Evolutionary conservation across 2,888 invertebrate genomes (phyloP), one percentile per base, ranked within the genome.

Genomic region (Thecocarcelia acutangulata): DNA sequence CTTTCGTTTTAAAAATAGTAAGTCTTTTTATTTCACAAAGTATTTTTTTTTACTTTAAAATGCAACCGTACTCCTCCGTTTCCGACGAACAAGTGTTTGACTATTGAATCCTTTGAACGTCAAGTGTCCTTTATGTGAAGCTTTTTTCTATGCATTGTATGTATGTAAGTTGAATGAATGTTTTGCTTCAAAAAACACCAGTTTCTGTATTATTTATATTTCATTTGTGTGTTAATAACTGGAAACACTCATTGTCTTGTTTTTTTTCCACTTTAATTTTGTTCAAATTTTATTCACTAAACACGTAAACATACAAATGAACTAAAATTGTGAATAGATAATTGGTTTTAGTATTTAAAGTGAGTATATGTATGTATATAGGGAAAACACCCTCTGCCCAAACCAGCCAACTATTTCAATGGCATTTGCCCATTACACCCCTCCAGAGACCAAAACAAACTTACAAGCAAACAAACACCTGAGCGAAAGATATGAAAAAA

Each of bases 111-210:
- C 78, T 78, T 66, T 42, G 52, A 63, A 59, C 66, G 82, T 82
- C 82, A 82, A 82, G 82, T 82, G 82, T 82, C 82, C 78, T 82
- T 78, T 82, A 52, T 70, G 74, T 78, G 82, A 82, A 82, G 82
- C 77, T 82, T 70, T 52, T n/a, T 33, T 73, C 61, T 44, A 28
- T 52, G 33, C 66, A n/a, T n/a, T n/a, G n/a, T n/a, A n/a, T n/a
- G n/a, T n/a, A n/a, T n/a, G n/a, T n/a, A n/a, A n/a, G n/a, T n/a
- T n/a, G n/a, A n/a, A n/a, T n/a, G 5, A 15, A 15, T 64, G 70
- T 72, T 78, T 50, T 73, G 59, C 59, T 52, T 78, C 59, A 66
- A 72, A 70, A 72, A 64, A 70, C 59, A 70, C 82, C 70, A 82
- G 77, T 52, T 33, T 15, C 15, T 12, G 33, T 40, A 12, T 58